Evolutionary conservation across 2,113 vertebrate species (phyloP).

Genomic region (Todiramphus saurophagus): DNA sequence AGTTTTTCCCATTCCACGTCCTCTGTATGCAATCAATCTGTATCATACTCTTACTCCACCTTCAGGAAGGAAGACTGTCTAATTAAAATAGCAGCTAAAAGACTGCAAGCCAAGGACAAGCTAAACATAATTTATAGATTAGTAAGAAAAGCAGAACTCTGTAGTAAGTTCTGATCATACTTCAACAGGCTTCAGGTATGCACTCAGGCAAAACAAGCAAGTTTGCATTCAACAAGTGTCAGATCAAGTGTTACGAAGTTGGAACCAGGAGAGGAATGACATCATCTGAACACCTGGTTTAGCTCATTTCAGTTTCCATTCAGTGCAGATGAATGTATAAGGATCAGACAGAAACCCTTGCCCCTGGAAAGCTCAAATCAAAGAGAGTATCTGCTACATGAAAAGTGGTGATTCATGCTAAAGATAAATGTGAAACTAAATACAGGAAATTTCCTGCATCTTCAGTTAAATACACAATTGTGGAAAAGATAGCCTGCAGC

Average conservation of each 20-base stretch:
- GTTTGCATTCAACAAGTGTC: neutral
- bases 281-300: constrained; percentile 7
- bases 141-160: neutral
- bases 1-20: neutral
- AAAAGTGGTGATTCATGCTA: neutral
- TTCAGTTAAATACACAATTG: neutral
- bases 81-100: neutral
- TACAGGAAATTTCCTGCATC: neutral
- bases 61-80: neutral
- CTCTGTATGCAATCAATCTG: neutral
- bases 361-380: neutral
- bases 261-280: neutral
- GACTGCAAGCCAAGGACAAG: neutral
- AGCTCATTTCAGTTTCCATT: neutral
- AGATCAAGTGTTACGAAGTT: neutral
- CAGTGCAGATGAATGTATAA: neutral
- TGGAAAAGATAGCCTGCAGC: neutral
- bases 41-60: neutral
- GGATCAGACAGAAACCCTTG: neutral
- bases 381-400: neutral
- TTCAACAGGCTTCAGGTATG: neutral
- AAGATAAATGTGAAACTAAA: constrained; percentile 41
- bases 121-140: neutral
- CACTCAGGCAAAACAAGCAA: neutral
- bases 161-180: neutral